phyloP scores from a whole-genome alignment of 2,797 vertebrate species.

The Antennarius maculatus region DNA sequence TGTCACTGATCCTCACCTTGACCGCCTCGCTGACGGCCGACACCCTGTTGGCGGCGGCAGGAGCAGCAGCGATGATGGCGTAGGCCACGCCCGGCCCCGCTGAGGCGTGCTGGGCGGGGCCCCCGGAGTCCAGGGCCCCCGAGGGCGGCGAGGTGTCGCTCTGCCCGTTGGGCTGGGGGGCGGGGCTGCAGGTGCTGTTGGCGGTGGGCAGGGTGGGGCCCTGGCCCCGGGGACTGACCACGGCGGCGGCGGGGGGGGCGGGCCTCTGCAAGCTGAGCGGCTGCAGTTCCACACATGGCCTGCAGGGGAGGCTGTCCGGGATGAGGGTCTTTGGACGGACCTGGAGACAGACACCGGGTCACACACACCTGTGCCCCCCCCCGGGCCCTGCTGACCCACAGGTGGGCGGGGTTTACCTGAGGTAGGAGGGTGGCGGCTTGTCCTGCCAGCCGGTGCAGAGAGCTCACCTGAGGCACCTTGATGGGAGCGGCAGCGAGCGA shows the following conservation, averaged over 20 bases:
- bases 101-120: conserved; percentile 39
- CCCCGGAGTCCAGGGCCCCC: neutral
- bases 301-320: conserved; percentile 94
- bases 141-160: conserved; percentile 69
- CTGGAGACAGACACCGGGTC: conserved; percentile 62
- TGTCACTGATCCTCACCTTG: conserved; percentile 74
- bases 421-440: conserved; percentile 94
- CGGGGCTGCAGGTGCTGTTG: conserved; percentile 93
- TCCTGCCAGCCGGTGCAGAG: conserved; percentile 95
- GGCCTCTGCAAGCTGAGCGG: conserved; percentile 84
- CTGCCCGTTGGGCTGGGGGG: conserved; percentile 75
- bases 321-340: conserved; percentile 99
- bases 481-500: conserved; percentile 91
- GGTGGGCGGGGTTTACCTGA: conserved; percentile 85
- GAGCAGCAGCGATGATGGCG: conserved; percentile 95
- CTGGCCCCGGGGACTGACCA: conserved; percentile 81
- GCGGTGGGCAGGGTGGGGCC: conserved; percentile 91
- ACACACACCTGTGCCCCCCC: too few relatives aligned
- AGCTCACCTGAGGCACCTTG: conserved; percentile 98
- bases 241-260: conserved; percentile 68
- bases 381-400: neutral
- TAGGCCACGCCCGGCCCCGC: conserved; percentile 89
- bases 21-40: conserved; percentile 86
- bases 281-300: conserved; percentile 89
- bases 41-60: conserved; percentile 80